These are phyloP conservation scores for Dynastes grantii DNA, from an alignment of 2,888 invertebrate species.

Conservation along the genomic window DNA sequence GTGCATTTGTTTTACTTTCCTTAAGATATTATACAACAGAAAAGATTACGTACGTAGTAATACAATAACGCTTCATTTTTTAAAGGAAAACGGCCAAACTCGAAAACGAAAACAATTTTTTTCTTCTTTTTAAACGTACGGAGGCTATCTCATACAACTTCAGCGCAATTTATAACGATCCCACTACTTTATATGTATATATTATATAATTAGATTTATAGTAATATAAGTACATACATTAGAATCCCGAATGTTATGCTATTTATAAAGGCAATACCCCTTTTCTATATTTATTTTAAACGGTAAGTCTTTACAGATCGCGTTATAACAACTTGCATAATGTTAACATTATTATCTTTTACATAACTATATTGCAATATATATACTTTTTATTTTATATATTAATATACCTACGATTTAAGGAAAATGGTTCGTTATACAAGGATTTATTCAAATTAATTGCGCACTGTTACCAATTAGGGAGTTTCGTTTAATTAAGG, in stretches of 20 bases:
- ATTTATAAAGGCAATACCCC: background rate
- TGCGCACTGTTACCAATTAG: no score
- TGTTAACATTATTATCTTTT: conserved; percentile 31
- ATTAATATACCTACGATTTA: background rate
- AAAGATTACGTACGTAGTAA: conserved; percentile 5
- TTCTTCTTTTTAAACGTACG: background rate
- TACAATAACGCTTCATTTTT: background rate
- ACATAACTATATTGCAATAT: conserved; percentile 34
- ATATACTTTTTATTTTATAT: conserved; percentile 14
- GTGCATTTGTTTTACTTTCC: conserved; percentile 2
- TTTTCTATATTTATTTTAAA: conserved; percentile 12
- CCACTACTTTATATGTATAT: background rate
- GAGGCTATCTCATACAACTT: conserved; percentile 19
- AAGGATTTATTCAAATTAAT: no score
- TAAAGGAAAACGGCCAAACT: conserved; percentile 10
- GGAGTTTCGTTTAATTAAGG: no score
- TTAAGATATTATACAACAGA: conserved; percentile 3
- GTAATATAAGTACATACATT: conserved; percentile 22
- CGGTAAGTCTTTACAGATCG: conserved; percentile 36
- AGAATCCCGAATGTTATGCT: conserved; percentile 21
- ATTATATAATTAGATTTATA: conserved; percentile 21
- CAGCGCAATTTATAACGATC: background rate
- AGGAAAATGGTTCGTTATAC: background rate
- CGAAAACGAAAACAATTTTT: background rate
- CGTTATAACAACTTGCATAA: conserved; percentile 28